phyloP scores from a whole-genome alignment of 1,140 invertebrate genomes.

The Diachasmimorpha longicaudata region DNA sequence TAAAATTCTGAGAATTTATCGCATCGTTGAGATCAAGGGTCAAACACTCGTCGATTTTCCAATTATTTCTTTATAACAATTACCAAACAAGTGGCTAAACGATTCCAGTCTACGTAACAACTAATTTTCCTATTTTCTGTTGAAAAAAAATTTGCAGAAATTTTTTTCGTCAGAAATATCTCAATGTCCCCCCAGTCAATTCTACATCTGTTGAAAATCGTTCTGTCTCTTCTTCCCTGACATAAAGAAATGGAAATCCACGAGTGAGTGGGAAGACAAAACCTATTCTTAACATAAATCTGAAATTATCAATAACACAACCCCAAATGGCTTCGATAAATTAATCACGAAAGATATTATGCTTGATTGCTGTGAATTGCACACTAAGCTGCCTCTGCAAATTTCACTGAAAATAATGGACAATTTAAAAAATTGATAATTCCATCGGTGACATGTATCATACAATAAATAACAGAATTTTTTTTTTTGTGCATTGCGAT shows the following conservation, averaged over 20 bases:
- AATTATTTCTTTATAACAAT: background rate
- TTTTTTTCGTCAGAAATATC: too few relatives aligned
- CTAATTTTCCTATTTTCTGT: background rate
- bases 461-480: background rate
- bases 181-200: too few relatives aligned
- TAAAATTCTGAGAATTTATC: background rate
- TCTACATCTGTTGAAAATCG: background rate
- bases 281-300: background rate
- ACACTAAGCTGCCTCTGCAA: slow-evolving; percentile 1
- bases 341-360: background rate
- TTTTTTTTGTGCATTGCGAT: background rate
- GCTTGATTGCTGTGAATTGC: background rate
- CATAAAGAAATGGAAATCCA: background rate
- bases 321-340: background rate
- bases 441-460: background rate
- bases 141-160: too few relatives aligned
- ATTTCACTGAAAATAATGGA: background rate
- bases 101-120: background rate
- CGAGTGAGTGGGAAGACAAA: background rate
- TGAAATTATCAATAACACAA: background rate
- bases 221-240: background rate
- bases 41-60: background rate
- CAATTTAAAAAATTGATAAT: background rate
- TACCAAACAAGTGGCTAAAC: background rate
- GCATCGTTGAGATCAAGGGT: background rate